Evolutionary conservation across 2,888 invertebrate species (phyloP), one percentile per base, ranked within the genome.

Genomic region (Homarus gammarus): DNA sequence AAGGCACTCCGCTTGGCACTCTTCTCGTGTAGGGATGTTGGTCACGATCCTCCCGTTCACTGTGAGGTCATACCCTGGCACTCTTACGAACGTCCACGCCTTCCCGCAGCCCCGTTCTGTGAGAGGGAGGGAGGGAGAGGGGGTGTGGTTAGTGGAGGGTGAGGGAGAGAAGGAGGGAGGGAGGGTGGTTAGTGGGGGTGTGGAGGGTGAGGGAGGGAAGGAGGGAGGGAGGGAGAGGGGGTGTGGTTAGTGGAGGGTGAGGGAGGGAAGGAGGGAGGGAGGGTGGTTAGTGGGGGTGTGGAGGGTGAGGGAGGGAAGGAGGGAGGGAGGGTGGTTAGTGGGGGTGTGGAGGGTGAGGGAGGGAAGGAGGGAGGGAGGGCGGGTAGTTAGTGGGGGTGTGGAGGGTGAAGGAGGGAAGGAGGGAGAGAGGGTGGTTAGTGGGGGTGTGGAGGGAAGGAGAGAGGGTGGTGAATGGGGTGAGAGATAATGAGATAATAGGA

Each of bases 1-100:
- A 44, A 95, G 93, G 92, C 95, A 95, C 82, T 94, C 93, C 73
- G 94, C 94, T 92, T 95, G 93, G 92, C 95, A 95, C 89, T 94
- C 94, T 56, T 94, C 94, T 78, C 95, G 93, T 75, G 93, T 93
- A 85, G 93, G 93, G 49, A 95, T 94, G 92, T 94, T 93, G 51
- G 93, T 93, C 22, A 94, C 93, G 92, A 94, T 94, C 91, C 94
- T 93, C 86, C 94, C 93, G 49, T 94, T 94, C 81, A 94, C 94
- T 73, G 94, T 94, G 73, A 95, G 93, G 90, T 91, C 94, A 91
- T 94, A 94, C 91, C 94, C 94, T 31, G 94, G 94, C 51, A 94
- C 94, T 44, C 95, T 93, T 70, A 95, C 95, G 93, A 95, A 95
- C 12, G 94, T 94, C 94, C 94, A 94, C n/a, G 94, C 93, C 91